Conservation (phyloP, 2,888 invertebrate species). For the Cephonodes hylas region DNA sequence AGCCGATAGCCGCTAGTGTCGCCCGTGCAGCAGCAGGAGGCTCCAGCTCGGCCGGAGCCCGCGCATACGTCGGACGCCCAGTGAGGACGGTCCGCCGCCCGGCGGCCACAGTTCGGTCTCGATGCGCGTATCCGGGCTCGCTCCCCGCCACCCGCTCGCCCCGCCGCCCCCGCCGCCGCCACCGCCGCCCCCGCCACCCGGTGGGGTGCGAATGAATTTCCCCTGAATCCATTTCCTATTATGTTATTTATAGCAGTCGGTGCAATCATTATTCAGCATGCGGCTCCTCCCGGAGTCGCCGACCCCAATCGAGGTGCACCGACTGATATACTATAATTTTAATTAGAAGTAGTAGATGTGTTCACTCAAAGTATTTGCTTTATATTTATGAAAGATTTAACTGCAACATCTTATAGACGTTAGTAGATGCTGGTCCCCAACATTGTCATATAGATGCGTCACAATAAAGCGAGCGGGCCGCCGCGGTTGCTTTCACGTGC, state of each 20-base stretch:
- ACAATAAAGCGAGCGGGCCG: too few relatives aligned
- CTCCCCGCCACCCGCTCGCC: constrained; percentile 15
- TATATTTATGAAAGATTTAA: not conserved
- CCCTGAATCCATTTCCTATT: constrained; percentile 3
- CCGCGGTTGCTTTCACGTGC: not conserved
- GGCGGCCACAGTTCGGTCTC: constrained; percentile 13
- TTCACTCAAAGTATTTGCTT: not conserved
- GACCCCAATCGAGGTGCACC: not conserved
- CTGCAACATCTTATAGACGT: not conserved
- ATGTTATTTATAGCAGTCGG: constrained; percentile 3
- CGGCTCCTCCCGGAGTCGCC: too few relatives aligned
- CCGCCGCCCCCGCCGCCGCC: constrained; percentile 2
- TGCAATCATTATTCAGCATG: not conserved
- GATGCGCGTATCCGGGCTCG: constrained; percentile 22
- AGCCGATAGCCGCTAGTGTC: not conserved
- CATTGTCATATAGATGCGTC: too few relatives aligned
- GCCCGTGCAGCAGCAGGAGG: not conserved
- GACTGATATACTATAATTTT: not conserved
- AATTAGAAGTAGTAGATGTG: not conserved
- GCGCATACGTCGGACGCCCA: not conserved
- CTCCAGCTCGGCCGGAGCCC: not conserved
- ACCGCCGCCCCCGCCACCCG: not conserved
- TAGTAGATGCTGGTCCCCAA: not conserved
- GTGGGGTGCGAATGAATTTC: constrained; percentile 14
- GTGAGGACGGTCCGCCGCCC: constrained; percentile 10